Evolutionary conservation across 2,113 vertebrate species (phyloP).

Genomic region (Notarius lentiginosus): DNA sequence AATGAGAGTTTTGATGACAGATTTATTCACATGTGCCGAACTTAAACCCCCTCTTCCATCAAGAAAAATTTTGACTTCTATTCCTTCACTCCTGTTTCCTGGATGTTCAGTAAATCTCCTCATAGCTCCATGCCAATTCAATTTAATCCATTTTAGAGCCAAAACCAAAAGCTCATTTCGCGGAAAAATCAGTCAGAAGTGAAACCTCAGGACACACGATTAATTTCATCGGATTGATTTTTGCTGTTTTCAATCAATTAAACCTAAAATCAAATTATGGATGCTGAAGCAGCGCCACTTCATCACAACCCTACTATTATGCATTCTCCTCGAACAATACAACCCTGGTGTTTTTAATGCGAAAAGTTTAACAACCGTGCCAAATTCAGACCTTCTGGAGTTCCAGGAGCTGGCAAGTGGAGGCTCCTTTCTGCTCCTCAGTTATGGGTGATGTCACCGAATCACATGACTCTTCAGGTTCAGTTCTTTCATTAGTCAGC

Average conservation of each 20-base stretch:
- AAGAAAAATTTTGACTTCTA: neutral
- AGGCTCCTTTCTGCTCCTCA: constrained; percentile 69
- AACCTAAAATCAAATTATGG: too few relatives aligned
- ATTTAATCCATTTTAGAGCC: neutral
- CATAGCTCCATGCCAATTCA: too few relatives aligned
- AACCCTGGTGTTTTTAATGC: too few relatives aligned
- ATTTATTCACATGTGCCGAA: neutral
- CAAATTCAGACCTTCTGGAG: constrained; percentile 82
- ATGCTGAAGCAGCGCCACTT: neutral
- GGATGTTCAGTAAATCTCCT: too few relatives aligned
- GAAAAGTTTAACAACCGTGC: neutral
- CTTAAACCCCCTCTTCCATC: neutral
- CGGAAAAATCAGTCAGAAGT: too few relatives aligned
- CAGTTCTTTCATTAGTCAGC: constrained; percentile 30
- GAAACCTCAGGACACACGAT: neutral
- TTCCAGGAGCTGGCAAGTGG: constrained; percentile 76
- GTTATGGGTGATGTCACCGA: constrained; percentile 52
- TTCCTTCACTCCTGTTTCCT: too few relatives aligned
- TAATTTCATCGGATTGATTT: neutral
- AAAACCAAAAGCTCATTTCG: too few relatives aligned
- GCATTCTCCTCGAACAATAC: neutral
- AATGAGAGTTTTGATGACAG: too few relatives aligned
- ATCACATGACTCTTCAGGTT: constrained; percentile 46
- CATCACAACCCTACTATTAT: neutral
- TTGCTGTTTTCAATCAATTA: too few relatives aligned